Evolutionary conservation across 2,888 invertebrate species (phyloP).

Genomic region (Muscina levida): DNA sequence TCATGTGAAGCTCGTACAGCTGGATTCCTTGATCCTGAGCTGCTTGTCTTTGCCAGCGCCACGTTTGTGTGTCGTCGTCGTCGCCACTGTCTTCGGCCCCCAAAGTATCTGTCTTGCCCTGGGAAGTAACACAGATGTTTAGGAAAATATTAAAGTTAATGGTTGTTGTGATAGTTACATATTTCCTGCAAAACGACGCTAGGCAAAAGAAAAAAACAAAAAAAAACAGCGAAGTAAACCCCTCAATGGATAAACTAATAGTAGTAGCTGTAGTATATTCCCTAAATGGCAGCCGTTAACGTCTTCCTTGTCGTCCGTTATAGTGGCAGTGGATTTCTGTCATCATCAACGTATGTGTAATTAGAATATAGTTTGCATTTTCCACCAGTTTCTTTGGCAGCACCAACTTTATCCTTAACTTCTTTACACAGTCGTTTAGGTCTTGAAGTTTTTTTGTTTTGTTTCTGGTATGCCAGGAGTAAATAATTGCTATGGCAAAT

Average conservation of each 20-base stretch:
- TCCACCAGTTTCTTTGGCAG: constrained; percentile 45
- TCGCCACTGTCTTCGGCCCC: background rate
- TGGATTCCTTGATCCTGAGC: no score
- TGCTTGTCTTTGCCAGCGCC: no score
- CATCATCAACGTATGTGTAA: constrained; percentile 74
- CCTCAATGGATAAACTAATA: constrained; percentile 31
- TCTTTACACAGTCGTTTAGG: background rate
- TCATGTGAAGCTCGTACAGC: background rate
- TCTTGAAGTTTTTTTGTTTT: background rate
- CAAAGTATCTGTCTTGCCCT: constrained; percentile 27
- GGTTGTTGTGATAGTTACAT: constrained; percentile 61
- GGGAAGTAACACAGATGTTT: constrained; percentile 65
- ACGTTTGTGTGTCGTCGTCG: no score
- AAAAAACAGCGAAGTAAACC: constrained; percentile 21
- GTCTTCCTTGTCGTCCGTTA: constrained; percentile 4
- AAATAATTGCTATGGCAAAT: constrained; percentile 23
- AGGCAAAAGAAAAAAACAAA: background rate
- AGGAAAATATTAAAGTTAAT: constrained; percentile 65
- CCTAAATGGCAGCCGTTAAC: constrained; percentile 3
- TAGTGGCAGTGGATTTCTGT: constrained; percentile 47
- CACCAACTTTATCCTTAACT: background rate
- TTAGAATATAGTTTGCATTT: constrained; percentile 70
- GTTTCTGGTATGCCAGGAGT: background rate
- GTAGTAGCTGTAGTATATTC: background rate
- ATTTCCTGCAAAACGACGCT: constrained; percentile 7